Evolutionary conservation across 2,797 vertebrate genomes (phyloP), one percentile per base, ranked within the genome.

Genomic region (Meda fulgida): DNA sequence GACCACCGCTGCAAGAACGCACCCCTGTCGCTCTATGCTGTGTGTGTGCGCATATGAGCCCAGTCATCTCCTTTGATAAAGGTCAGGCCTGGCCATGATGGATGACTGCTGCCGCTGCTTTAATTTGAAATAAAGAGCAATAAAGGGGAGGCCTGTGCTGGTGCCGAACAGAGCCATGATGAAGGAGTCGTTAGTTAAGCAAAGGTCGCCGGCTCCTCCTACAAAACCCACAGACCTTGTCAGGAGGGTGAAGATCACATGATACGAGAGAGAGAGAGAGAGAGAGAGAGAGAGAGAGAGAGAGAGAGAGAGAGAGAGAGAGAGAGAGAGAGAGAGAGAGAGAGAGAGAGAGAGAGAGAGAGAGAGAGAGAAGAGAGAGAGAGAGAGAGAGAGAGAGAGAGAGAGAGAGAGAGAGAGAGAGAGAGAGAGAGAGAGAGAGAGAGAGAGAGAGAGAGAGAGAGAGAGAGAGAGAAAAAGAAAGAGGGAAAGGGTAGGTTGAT

Each of bases 201-300:
- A 96, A 97, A 97, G 96, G 96, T 97, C 95, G 93, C 85, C 14
- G n/a, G 86, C 91, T 94, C 94, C 93, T 94, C 94, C 95, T 89
- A 89, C 89, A 92, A 93, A 93, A 87, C 89, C 86, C 91, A 92
- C 93, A 92, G 90, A 86, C 87, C 86, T 91, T 94, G 92, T 94
- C 92, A 93, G 90, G n/a, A 80, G 18, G 84, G 80, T 83, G 90
- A 60, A 43, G 40, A 89, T 92, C 90, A 86, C 90, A 90, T 86
- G 87, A 86, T 77, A 87, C 31, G 23, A 89, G 89, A 90, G 89
- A 89, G 93, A 90, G 88, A 91, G 90, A 91, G 90, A 88, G 48
- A 19, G 48, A 89, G 89, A n/a, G n/a, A n/a, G n/a, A n/a, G 43
- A 75, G 48, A 46, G 11, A 60, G 34, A 73, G 43, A 75, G 48